Evolutionary conservation across 2,888 invertebrate species (phyloP).

Genomic region (Rhimphoctona megacephalus): DNA sequence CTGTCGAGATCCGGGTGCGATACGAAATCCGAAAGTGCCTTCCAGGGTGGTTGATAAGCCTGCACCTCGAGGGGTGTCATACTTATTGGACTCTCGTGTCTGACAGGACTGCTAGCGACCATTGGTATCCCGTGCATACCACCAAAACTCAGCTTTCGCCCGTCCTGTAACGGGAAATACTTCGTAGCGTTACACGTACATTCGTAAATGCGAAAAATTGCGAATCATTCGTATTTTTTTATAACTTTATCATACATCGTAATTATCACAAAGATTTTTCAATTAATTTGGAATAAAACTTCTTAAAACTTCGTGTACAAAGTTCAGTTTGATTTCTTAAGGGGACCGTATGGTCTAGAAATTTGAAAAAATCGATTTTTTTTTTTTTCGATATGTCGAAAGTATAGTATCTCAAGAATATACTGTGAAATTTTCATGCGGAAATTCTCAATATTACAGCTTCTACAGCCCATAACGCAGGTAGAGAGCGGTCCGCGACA

Average conservation of each 20-base stretch:
- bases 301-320: too few species aligned
- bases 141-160: slow-evolving; percentile 96
- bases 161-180: slow-evolving; percentile 91
- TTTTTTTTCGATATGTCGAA: too few species aligned
- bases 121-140: slow-evolving; percentile 99
- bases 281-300: too few species aligned
- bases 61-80: slow-evolving; percentile 95
- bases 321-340: too few species aligned
- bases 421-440: too few species aligned
- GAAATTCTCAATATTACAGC: too few species aligned
- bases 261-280: neutral
- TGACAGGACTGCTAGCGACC: slow-evolving; percentile 97
- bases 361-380: too few species aligned
- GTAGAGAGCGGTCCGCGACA: too few species aligned
- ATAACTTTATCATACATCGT: neutral
- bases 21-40: slow-evolving; percentile 97
- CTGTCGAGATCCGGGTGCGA: slow-evolving; percentile 96
- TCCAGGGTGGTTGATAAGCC: slow-evolving; percentile 99
- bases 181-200: slow-evolving; percentile 84
- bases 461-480: too few species aligned
- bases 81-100: slow-evolving; percentile 95
- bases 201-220: neutral
- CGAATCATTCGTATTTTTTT: neutral
- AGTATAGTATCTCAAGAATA: too few species aligned
- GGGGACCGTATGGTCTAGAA: too few species aligned